Conservation (phyloP, 2,888 invertebrate genomes). For the Siphonodentalium dalli region DNA sequence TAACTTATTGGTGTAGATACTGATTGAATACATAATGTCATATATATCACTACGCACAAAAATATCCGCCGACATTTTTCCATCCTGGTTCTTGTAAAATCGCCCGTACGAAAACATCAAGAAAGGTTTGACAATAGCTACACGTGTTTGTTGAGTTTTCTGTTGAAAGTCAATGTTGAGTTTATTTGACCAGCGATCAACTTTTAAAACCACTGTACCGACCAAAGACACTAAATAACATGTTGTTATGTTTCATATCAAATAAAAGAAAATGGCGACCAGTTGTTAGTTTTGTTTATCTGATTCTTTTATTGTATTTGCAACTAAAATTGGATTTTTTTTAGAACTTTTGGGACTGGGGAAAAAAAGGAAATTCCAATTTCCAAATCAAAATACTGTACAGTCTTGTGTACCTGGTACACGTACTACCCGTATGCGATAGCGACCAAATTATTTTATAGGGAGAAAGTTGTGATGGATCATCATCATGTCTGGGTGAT, state of each 20-base stretch:
- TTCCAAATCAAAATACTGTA: too few species aligned
- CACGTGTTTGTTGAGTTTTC: conserved; percentile 20
- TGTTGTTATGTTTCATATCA: background rate
- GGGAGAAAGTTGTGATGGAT: too few species aligned
- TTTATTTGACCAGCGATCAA: background rate
- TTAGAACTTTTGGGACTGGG: too few species aligned
- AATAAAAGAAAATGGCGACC: conserved; percentile 9
- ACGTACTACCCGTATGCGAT: too few species aligned
- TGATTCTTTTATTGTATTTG: background rate
- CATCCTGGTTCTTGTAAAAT: conserved; percentile 63
- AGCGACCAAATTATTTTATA: too few species aligned
- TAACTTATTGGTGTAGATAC: too few species aligned
- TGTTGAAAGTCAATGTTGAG: conserved; percentile 4
- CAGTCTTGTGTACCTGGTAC: too few species aligned
- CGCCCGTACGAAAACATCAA: conserved; percentile 66
- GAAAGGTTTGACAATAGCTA: conserved; percentile 9
- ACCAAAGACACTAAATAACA: background rate
- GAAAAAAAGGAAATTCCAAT: too few species aligned
- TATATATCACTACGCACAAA: too few species aligned
- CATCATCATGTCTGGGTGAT: too few species aligned
- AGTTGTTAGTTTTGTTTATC: background rate
- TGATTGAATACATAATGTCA: too few species aligned
- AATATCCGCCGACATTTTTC: too few species aligned
- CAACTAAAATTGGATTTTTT: background rate
- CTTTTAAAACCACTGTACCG: background rate